Conservation (phyloP, 2,113 vertebrate species). For the Stictonetta naevosa region DNA sequence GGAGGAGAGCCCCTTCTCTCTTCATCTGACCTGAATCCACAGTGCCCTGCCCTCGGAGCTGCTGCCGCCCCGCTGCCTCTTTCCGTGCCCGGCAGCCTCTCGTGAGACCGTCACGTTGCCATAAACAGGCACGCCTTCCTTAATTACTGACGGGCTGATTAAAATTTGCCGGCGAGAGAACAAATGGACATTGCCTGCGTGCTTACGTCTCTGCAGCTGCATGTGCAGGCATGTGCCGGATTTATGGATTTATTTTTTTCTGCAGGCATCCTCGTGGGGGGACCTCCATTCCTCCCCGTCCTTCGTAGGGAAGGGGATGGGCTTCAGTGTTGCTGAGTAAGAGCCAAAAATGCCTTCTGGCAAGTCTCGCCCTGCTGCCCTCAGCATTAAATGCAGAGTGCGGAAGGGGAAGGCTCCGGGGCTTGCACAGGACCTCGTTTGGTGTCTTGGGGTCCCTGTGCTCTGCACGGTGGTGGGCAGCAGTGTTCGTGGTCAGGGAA, state of each 20-base stretch:
- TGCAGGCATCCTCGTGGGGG: neutral
- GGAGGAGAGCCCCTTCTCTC: neutral
- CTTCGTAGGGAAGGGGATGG: neutral
- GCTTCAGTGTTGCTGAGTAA: neutral
- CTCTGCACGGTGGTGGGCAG: neutral
- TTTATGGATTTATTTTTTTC: neutral
- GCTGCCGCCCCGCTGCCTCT: neutral
- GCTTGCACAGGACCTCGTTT: neutral
- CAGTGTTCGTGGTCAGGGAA: accelerated
- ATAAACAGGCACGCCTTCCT: neutral
- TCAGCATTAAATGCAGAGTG: neutral
- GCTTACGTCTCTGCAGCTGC: neutral
- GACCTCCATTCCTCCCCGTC: neutral
- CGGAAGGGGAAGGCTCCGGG: neutral
- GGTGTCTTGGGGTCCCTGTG: no score
- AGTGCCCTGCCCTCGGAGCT: neutral
- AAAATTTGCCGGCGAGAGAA: neutral
- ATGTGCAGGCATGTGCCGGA: neutral
- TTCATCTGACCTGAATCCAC: neutral
- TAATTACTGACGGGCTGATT: neutral
- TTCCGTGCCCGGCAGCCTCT: neutral
- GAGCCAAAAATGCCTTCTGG: neutral
- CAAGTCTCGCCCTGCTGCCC: neutral
- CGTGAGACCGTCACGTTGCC: neutral
- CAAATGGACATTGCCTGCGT: neutral